A percentile compares a stretch with the other conserved stretches of the same genome.
phyloP scores from a whole-genome alignment of 2,888 invertebrate species.

The Drosophila buzzatii region DNA sequence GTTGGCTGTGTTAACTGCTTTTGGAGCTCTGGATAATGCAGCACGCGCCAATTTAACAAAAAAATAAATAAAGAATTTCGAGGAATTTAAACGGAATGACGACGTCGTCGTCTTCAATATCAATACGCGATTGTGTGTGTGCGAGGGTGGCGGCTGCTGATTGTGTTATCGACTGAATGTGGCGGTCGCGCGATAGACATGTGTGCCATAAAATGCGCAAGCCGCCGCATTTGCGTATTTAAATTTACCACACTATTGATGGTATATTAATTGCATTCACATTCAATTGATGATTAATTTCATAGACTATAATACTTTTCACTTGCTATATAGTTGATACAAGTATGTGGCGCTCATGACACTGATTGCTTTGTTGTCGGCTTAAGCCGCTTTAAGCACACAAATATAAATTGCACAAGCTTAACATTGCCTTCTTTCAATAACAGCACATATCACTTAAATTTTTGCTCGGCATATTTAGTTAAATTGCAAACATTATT shows the following conservation, averaged over 20 bases:
- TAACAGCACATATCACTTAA: not conserved
- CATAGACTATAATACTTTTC: not conserved
- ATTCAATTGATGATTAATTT: not conserved
- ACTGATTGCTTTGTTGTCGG: not conserved
- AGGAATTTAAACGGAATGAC: conserved; percentile 46
- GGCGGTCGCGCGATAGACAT: conserved; percentile 20
- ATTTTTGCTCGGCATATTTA: not conserved
- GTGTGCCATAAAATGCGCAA: not conserved
- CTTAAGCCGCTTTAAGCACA: not conserved
- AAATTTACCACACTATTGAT: not conserved
- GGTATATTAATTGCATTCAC: no score
- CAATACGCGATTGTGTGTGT: conserved; percentile 16
- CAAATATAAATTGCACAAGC: not conserved
- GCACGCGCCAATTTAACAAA: conserved; percentile 40
- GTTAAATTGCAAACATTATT: accelerated
- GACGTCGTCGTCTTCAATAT: conserved; percentile 30
- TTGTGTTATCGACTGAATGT: conserved; percentile 9
- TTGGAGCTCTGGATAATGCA: not conserved
- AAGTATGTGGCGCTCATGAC: not conserved
- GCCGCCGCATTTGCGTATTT: not conserved
- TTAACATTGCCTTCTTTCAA: not conserved
- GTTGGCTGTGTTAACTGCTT: conserved; percentile 2
- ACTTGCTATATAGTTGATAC: no score
- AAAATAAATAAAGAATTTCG: conserved; percentile 42
- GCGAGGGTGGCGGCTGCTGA: conserved; percentile 21